A percentile compares a stretch with the other conserved stretches of the same genome.
phyloP scores from a whole-genome alignment of 2,113 vertebrate species.

The Murina feae region DNA sequence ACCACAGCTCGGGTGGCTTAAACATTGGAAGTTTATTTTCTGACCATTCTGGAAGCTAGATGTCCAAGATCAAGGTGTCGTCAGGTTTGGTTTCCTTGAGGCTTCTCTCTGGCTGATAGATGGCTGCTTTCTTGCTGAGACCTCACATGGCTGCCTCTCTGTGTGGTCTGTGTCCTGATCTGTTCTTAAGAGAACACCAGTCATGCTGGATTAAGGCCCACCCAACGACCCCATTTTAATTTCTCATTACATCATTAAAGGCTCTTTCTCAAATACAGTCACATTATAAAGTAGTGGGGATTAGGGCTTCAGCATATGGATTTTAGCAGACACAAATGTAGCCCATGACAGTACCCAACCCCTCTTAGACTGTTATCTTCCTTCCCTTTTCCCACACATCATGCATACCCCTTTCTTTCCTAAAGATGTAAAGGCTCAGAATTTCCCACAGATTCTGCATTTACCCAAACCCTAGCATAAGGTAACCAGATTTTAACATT shows the following conservation, averaged over 20 bases:
- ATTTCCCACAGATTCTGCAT: not conserved
- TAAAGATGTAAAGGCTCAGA: not conserved
- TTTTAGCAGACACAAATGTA: not conserved
- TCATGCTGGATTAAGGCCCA: not conserved
- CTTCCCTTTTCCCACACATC: not conserved
- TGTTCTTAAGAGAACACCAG: not conserved
- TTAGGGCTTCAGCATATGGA: not conserved
- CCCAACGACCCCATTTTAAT: not conserved
- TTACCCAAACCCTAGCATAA: not conserved
- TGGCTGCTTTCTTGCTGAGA: not conserved
- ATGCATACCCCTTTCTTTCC: not conserved
- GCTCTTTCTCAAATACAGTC: not conserved
- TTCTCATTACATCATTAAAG: not conserved
- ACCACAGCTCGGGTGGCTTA: not conserved
- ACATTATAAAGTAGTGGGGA: not conserved
- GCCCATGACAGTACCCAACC: not conserved
- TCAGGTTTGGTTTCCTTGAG: not conserved
- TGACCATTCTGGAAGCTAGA: not conserved
- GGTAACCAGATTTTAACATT: too few species aligned
- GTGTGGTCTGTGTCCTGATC: not conserved
- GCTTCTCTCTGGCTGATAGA: not conserved
- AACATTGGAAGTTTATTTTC: not conserved
- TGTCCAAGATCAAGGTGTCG: not conserved
- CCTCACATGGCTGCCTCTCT: accelerated
- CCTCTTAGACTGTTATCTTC: not conserved